Conservation (phyloP, 2,797 vertebrate genomes). For the Poliocrania exsul region DNA sequence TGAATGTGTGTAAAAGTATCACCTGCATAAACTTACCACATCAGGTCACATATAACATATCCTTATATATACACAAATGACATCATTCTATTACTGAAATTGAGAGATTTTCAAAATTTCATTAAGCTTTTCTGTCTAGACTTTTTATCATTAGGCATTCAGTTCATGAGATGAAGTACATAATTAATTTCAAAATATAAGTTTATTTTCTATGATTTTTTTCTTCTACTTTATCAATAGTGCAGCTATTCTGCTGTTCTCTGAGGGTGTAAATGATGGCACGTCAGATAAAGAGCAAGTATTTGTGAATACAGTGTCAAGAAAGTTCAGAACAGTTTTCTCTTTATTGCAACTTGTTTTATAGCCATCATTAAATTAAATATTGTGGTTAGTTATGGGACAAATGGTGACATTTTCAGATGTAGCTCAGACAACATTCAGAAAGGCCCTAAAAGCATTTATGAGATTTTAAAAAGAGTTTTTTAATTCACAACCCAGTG, state of each 20-base stretch:
- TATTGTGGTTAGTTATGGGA: neutral
- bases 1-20: neutral
- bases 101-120: neutral
- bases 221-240: neutral
- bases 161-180: neutral
- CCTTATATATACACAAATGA: neutral
- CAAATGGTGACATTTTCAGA: neutral
- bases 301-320: neutral
- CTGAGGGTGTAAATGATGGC: neutral
- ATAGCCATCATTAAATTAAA: slow-evolving; percentile 31
- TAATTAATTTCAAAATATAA: slow-evolving; percentile 9
- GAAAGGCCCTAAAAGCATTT: slow-evolving; percentile 34
- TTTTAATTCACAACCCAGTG: slow-evolving; percentile 33
- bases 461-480: neutral
- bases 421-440: neutral
- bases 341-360: slow-evolving; percentile 1
- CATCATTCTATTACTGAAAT: neutral
- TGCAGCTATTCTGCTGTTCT: neutral
- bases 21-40: neutral
- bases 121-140: neutral
- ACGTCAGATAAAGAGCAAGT: slow-evolving; percentile 32
- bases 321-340: slow-evolving; percentile 33
- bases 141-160: neutral
- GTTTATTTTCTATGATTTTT: slow-evolving; percentile 17
- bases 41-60: neutral